phyloP scores from a whole-genome alignment of 1,140 invertebrate genomes.

The Trichogramma pretiosum region DNA sequence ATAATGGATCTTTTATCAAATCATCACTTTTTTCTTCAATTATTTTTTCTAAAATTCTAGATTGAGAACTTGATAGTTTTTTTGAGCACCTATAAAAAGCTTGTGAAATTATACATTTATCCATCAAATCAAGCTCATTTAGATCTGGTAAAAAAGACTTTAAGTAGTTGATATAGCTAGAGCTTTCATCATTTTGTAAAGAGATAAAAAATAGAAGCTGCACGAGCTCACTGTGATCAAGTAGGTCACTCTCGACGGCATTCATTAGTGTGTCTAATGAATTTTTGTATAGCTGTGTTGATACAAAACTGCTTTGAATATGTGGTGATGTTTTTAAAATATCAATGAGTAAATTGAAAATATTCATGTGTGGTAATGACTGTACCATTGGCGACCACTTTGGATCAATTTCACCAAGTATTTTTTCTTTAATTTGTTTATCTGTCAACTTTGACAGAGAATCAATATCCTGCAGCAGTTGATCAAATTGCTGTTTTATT shows the following conservation, averaged over 20 bases:
- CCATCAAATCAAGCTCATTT: constrained; percentile 16
- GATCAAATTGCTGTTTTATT: not conserved
- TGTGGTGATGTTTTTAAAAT: not conserved
- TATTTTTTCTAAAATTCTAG: constrained; percentile 10
- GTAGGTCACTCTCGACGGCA: not conserved
- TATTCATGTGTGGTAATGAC: no score
- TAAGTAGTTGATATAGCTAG: constrained; percentile 7
- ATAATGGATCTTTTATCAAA: constrained; percentile 12
- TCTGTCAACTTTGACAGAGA: not conserved
- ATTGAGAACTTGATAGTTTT: constrained; percentile 7
- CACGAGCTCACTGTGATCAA: constrained; percentile 10
- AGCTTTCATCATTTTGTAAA: constrained; percentile 5
- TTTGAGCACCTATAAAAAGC: constrained; percentile 16
- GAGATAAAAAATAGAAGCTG: constrained; percentile 17
- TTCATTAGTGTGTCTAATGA: not conserved
- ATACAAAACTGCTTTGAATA: not conserved
- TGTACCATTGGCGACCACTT: not conserved
- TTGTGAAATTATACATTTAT: constrained; percentile 17
- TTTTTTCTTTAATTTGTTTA: not conserved
- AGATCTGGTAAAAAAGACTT: constrained; percentile 15
- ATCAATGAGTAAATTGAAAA: constrained; percentile 1
- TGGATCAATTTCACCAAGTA: not conserved
- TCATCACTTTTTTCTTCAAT: constrained; percentile 10
- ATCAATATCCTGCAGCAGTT: not conserved
- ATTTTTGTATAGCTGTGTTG: not conserved